Evolutionary conservation across 1,140 invertebrate species (phyloP).

Genomic region (Drosophila nasuta): DNA sequence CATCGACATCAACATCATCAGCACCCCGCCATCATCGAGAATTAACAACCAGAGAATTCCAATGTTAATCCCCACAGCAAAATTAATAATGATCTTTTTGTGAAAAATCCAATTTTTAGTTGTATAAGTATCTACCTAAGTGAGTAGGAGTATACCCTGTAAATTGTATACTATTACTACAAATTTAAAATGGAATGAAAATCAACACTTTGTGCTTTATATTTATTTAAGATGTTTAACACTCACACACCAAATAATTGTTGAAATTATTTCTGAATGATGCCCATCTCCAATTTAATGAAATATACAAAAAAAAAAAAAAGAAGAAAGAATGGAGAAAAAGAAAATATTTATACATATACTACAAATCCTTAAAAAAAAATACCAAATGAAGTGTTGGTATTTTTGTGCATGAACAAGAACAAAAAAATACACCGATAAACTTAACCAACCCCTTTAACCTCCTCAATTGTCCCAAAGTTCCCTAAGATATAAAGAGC

Average conservation of each 20-base stretch:
- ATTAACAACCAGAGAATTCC: conserved; percentile 8
- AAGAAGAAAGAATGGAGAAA: conserved; percentile 7
- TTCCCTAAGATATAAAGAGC: conserved; percentile 14
- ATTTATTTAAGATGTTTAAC: conserved; percentile 68
- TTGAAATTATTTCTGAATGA: conserved; percentile 28
- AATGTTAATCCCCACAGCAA: conserved; percentile 23
- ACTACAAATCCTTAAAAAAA: conserved; percentile 1
- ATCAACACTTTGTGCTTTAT: conserved; percentile 82
- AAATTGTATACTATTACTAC: conserved; percentile 43
- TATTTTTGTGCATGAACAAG: conserved; percentile 66
- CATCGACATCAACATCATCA: conserved; percentile 29
- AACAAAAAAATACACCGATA: conserved; percentile 63
- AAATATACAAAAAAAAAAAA: conserved; percentile 19
- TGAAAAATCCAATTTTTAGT: conserved; percentile 18
- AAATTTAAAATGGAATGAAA: conserved; percentile 59
- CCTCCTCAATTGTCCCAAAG: conserved; percentile 4
- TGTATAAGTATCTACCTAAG: conserved; percentile 18
- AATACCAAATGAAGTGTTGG: conserved; percentile 50
- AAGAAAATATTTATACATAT: conserved; percentile 1
- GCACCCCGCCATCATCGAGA: conserved; percentile 1
- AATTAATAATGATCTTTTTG: conserved; percentile 25
- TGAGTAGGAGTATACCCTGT: conserved; percentile 30
- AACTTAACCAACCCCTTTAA: conserved; percentile 49
- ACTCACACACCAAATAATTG: conserved; percentile 25
- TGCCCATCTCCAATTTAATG: conserved; percentile 12